phyloP scores from a whole-genome alignment of 2,888 invertebrate genomes.

The Aquatica leii region DNA sequence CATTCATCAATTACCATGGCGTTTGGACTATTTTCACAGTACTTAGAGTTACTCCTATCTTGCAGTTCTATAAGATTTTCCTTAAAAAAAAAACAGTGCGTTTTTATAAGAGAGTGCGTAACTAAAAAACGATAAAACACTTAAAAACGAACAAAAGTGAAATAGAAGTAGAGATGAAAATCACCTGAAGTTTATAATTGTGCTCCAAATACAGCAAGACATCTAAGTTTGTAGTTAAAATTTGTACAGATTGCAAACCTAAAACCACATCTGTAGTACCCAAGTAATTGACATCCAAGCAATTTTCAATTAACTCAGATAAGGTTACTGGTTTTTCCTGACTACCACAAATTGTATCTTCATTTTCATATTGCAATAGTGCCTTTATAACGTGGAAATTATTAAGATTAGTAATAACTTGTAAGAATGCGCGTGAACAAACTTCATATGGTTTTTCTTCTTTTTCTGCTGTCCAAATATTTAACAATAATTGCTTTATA shows the following conservation, averaged over 20 bases:
- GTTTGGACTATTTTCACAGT: background rate
- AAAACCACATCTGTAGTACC: conserved; percentile 32
- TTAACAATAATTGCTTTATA: conserved; percentile 8
- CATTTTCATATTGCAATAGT: conserved; percentile 31
- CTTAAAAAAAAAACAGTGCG: conserved; percentile 20
- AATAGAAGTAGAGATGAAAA: background rate
- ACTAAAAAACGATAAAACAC: background rate
- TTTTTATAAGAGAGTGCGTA: background rate
- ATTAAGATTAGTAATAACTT: conserved; percentile 27
- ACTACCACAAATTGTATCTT: conserved; percentile 20
- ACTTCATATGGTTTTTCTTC: background rate
- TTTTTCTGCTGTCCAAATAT: conserved; percentile 13
- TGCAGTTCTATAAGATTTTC: conserved; percentile 32
- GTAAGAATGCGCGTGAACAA: conserved; percentile 24
- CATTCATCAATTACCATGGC: conserved; percentile 39
- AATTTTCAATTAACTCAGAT: conserved; percentile 41
- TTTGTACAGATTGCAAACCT: conserved; percentile 40
- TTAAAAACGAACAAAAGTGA: background rate
- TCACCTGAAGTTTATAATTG: conserved; percentile 40
- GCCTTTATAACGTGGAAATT: conserved; percentile 24
- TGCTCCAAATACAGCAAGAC: conserved; percentile 40
- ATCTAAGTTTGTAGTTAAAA: conserved; percentile 42
- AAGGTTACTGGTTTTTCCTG: conserved; percentile 33
- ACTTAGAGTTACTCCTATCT: conserved; percentile 18
- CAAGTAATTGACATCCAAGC: conserved; percentile 24